Evolutionary conservation across 1,140 invertebrate species (phyloP), one percentile per base, ranked within the genome.

Genomic region (Monomorium pharaonis): DNA sequence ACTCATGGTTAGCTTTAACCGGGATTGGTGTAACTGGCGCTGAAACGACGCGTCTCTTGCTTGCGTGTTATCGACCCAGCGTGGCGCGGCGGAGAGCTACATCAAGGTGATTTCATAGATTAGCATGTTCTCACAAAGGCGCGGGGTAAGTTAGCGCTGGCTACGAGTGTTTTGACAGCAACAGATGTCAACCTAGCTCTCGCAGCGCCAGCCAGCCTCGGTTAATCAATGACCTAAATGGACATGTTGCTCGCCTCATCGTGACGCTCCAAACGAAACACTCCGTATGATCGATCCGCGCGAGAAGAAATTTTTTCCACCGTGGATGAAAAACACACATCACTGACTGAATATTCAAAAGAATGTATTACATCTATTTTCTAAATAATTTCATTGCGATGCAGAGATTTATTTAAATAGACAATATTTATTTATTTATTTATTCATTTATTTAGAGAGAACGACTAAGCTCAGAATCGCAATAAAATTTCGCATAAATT

Each of bases 1-100:
- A 81, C 37, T 81, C 78, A 81, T 65, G 24, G 65, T 81, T 81
- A 81, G 49, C 67, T 81, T 72, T 81, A 81, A 81, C 65, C 24
- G 65, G 78, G 78, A 81, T 81, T 81, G 78, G 78, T 81, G 78
- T 81, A 81, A 81, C 78, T 44, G 14, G 49, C 51, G 27, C 24
- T 72, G 78, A 44, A 81, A 47, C 18, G 75, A 37, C 44, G 24
- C 24, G 21, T 65, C 58, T 47, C 65, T 44, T 21, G 78, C 65
- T 24, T 14, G 76, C 47, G 51, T 72, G 51, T 72, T 81, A 72
- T 81, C 78, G 78, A 81, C 33, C 49, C 65, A 12, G 51, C 30
- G 21, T 65, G 78, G 72, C 33, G 33, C 65, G 18, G 51, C 30
- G 21, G 24, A 30, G 24, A n/a, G 51, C 24, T 72, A 58, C 37